phyloP scores from a whole-genome alignment of 2,888 invertebrate genomes.

The Pasiphila rectangulata region DNA sequence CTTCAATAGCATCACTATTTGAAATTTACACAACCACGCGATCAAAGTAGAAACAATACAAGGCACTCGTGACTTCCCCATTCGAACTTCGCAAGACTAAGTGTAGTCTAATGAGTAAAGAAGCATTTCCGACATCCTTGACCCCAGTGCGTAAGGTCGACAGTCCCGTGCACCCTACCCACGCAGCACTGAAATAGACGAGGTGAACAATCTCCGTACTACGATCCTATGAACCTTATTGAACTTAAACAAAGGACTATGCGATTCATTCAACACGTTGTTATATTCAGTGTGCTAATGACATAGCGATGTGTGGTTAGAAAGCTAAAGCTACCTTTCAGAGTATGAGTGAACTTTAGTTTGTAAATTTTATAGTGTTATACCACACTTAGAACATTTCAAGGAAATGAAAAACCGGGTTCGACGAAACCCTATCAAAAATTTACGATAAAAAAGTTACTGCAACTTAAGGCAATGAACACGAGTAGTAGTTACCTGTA shows the following conservation, averaged over 20 bases:
- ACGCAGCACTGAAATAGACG: constrained; percentile 70
- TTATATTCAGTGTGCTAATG: too few species aligned
- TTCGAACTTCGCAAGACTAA: not conserved
- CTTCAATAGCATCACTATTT: too few species aligned
- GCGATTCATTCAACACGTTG: constrained; percentile 24
- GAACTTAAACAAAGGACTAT: constrained; percentile 47
- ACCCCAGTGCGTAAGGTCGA: constrained; percentile 47
- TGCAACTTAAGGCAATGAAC: too few species aligned
- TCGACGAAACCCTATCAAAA: too few species aligned
- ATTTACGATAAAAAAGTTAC: too few species aligned
- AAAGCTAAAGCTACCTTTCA: not conserved
- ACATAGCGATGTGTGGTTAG: constrained; percentile 1
- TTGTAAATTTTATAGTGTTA: too few species aligned
- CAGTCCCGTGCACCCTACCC: constrained; percentile 61
- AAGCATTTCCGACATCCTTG: constrained; percentile 48
- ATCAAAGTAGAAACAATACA: not conserved
- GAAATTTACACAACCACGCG: not conserved
- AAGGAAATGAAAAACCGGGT: too few species aligned
- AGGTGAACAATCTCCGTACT: constrained; percentile 61
- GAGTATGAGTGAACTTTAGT: not conserved
- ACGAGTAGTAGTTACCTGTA: too few species aligned
- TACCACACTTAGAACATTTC: too few species aligned
- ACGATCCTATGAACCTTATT: constrained; percentile 40
- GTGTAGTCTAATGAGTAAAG: constrained; percentile 37
- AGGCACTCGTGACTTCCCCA: constrained; percentile 5